Evolutionary conservation across 2,113 vertebrate species (phyloP).

Genomic region (Epinephelus lanceolatus): DNA sequence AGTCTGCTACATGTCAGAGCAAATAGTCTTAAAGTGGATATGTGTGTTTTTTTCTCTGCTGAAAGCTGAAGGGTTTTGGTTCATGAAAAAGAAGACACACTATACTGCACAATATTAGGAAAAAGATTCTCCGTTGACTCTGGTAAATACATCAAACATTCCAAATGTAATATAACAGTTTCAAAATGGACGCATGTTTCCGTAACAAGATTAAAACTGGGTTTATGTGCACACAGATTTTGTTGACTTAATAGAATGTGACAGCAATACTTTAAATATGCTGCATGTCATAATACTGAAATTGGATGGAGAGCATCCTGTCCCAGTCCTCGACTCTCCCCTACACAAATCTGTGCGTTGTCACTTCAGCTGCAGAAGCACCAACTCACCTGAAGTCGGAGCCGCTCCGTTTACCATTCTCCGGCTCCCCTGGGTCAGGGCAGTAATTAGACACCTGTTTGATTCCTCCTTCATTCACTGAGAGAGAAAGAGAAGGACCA

Average conservation of each 20-base stretch:
- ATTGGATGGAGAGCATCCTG: background rate
- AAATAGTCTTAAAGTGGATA: background rate
- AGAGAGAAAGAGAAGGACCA: constrained; percentile 58
- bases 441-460: constrained; percentile 98
- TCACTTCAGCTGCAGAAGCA: constrained; percentile 22
- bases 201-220: background rate
- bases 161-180: background rate
- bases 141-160: background rate
- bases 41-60: background rate
- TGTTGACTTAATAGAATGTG: constrained; percentile 1
- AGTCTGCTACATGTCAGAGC: background rate
- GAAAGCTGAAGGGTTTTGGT: background rate
- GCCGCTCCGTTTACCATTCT: constrained; percentile 95
- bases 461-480: constrained; percentile 98
- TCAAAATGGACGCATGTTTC: background rate
- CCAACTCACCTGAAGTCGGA: constrained; percentile 94
- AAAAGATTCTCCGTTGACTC: background rate
- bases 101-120: background rate
- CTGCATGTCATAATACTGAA: background rate
- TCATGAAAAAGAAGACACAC: background rate
- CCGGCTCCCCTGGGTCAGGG: constrained; percentile 97
- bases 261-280: constrained; percentile 21
- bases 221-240: background rate
- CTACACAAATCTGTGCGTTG: background rate
- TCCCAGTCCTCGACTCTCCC: background rate